These are phyloP conservation scores for Syngnathus rostellatus DNA, from an alignment of 2,797 vertebrate species.

Conservation along the genomic window DNA sequence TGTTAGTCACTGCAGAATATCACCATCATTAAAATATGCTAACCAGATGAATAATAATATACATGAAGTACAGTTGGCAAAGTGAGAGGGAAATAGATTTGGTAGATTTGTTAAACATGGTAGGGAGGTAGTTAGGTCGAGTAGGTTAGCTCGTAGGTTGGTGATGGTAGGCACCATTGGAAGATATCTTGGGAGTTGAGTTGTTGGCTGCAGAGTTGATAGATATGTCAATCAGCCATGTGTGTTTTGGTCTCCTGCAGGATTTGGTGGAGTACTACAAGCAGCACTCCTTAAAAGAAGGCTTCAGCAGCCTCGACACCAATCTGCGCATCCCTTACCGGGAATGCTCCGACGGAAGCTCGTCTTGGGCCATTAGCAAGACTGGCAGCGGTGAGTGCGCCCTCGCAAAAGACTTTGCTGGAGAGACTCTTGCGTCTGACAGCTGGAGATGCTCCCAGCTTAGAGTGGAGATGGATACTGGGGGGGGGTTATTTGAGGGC, in stretches of 20 bases:
- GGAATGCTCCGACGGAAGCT: conserved; percentile 68
- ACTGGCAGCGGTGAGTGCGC: conserved; percentile 74
- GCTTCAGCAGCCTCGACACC: conserved; percentile 88
- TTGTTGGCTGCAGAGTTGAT: neutral
- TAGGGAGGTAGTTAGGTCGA: no score
- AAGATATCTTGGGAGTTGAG: neutral
- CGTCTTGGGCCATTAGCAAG: conserved; percentile 66
- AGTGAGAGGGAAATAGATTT: no score
- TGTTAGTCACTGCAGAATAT: neutral
- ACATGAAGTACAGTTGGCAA: neutral
- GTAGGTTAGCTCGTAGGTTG: no score
- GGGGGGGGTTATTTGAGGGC: conserved; percentile 10
- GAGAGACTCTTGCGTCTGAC: conserved; percentile 28
- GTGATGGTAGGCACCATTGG: neutral
- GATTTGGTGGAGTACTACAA: conserved; percentile 87
- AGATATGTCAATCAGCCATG: neutral
- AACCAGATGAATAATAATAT: neutral
- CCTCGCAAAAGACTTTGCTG: neutral
- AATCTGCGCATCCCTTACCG: conserved; percentile 84
- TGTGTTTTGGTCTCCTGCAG: conserved; percentile 53
- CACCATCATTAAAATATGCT: neutral
- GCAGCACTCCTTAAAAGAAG: conserved; percentile 87
- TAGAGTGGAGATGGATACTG: neutral
- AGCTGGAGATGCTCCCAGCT: conserved; percentile 21
- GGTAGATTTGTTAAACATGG: no score